Evolutionary conservation across 2,888 invertebrate genomes (phyloP).

Genomic region (Brachyopa scutellaris): DNA sequence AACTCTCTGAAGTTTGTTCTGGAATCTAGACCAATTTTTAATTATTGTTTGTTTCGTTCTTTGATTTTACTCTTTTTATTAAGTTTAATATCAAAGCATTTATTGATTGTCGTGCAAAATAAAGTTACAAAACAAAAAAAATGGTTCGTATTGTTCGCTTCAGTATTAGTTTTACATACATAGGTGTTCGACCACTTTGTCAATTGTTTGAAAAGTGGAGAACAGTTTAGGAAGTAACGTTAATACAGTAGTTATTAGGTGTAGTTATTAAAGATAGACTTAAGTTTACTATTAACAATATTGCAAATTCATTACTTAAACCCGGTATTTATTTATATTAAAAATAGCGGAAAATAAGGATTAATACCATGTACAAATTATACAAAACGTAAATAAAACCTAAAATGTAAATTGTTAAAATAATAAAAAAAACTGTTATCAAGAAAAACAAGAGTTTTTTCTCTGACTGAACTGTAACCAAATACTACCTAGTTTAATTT

Average conservation of each 20-base stretch:
- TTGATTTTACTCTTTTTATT: conserved; percentile 18
- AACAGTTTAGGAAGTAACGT: conserved; percentile 26
- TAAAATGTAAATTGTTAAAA: conserved; percentile 63
- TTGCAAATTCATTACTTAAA: conserved; percentile 35
- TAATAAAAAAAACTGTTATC: conserved; percentile 51
- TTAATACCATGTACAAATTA: conserved; percentile 67
- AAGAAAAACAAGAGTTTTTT: conserved; percentile 55
- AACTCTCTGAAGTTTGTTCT: conserved; percentile 7
- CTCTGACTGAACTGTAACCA: conserved; percentile 70
- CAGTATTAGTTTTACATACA: conserved; percentile 55
- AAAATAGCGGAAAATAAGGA: conserved; percentile 38
- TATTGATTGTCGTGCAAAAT: conserved; percentile 47
- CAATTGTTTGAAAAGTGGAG: conserved; percentile 35
- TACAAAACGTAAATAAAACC: conserved; percentile 44
- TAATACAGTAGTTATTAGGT: conserved; percentile 58
- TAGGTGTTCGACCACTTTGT: conserved; percentile 25
- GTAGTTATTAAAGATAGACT: conserved; percentile 32
- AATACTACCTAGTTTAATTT: conserved; percentile 70
- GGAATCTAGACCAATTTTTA: conserved; percentile 17
- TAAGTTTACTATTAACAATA: conserved; percentile 33
- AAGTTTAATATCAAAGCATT: conserved; percentile 14
- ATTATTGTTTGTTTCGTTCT: conserved; percentile 25
- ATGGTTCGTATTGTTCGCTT: conserved; percentile 54
- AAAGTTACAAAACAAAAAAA: conserved; percentile 15
- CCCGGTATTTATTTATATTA: conserved; percentile 34